These are phyloP conservation scores for Artibeus lituratus DNA, from an alignment of 2,797 vertebrate species.

Conservation along the genomic window DNA sequence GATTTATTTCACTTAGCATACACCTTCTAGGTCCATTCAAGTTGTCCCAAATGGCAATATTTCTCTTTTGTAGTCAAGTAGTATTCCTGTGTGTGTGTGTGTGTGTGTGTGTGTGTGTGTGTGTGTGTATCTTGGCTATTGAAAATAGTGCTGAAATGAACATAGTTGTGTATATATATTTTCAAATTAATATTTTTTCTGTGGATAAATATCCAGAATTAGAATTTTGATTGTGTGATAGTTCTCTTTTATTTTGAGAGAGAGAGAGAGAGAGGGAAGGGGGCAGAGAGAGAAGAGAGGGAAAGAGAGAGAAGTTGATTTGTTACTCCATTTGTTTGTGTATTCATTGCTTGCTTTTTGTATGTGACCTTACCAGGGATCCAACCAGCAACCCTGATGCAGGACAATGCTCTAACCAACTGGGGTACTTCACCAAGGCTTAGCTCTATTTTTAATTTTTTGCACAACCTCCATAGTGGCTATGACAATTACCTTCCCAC, in stretches of 20 bases:
- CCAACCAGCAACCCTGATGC: no score
- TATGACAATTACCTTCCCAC: background rate
- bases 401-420: no score
- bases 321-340: no score
- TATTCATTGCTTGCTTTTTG: no score
- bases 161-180: background rate
- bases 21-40: background rate
- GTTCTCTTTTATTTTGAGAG: background rate
- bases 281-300: no score
- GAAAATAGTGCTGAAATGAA: background rate
- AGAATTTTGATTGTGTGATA: background rate
- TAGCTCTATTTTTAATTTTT: background rate
- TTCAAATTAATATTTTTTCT: background rate
- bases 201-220: background rate
- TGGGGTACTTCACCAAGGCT: background rate
- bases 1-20: background rate
- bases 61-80: background rate
- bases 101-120: no score
- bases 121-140: background rate
- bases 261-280: no score
- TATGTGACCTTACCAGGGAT: no score
- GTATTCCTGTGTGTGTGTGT: background rate
- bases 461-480: background rate
- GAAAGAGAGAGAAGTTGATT: no score
- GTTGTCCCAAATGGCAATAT: background rate